Evolutionary conservation across 2,113 vertebrate species (phyloP).

Genomic region (Trogon surrucura): DNA sequence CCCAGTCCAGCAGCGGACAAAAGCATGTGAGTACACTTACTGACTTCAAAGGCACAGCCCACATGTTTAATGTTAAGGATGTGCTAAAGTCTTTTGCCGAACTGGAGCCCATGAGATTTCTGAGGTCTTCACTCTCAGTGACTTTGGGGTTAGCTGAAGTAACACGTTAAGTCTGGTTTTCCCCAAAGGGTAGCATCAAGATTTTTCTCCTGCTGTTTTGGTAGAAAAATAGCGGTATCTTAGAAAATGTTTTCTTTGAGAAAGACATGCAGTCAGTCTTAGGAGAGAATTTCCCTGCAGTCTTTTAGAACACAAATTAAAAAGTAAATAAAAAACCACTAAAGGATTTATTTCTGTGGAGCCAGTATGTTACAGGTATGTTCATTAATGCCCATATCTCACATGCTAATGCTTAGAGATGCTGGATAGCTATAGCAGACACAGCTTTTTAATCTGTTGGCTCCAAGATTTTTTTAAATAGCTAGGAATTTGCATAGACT

Average conservation of each 20-base stretch:
- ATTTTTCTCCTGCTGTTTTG: not conserved
- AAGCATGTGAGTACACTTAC: slow-evolving; percentile 59
- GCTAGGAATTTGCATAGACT: not conserved
- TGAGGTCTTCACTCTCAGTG: slow-evolving; percentile 20
- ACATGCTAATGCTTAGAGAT: not conserved
- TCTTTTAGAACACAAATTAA: not conserved
- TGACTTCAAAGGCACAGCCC: slow-evolving; percentile 52
- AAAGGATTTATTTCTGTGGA: not conserved
- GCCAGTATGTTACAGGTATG: not conserved
- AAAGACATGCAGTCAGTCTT: not conserved
- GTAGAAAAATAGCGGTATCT: not conserved
- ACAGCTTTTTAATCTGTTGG: not conserved
- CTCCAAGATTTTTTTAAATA: not conserved
- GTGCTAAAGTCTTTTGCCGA: slow-evolving; percentile 58
- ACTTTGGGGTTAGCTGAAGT: slow-evolving; percentile 37
- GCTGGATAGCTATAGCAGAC: not conserved
- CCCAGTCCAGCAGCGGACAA: slow-evolving; percentile 44
- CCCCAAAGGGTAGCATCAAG: not conserved
- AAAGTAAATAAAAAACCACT: not conserved
- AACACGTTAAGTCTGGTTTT: slow-evolving; percentile 9
- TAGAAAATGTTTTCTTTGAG: not conserved
- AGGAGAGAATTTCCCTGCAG: not conserved
- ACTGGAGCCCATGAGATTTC: slow-evolving; percentile 39
- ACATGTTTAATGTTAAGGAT: slow-evolving; percentile 69
- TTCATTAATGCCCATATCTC: not conserved